Base-by-base conservation (phyloP, 2,113 vertebrate species). In the Microcebus lehilahytsara region DNA sequence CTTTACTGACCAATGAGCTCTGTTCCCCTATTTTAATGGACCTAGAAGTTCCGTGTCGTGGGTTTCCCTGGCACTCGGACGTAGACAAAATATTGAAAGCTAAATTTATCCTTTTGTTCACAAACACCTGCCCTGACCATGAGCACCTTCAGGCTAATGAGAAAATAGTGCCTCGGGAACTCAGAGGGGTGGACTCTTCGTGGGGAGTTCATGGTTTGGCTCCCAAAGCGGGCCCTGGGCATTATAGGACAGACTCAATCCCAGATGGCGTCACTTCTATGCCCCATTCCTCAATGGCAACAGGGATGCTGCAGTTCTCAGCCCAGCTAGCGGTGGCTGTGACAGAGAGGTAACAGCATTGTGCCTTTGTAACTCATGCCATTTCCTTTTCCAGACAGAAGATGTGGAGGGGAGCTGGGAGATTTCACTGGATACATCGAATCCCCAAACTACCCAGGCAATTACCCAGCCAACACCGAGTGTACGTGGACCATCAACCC, bases 401-500 rank as follows among this genome's bases (percentile, higher is more conserved):
- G 99, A 74, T 99, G 99, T 98, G 99, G 99, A 92, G 99, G 99
- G 89, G 99, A 99, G 78, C 99, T 99, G 83, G 99, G 99, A 92
- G 99, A 99, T 75, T 99, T 99, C 98, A 99, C 99, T 1, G 99
- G 99, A 11, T 99, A 99, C 97, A 99, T 99, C 0, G 99, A 99
- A 97, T 99, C 99, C 1, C 99, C 99, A 71, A 99, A 99, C 98
- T 99, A 99, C 81, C 99, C 99, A 0, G 99, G 99, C 85, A 99
- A 99, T 98, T 99, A 99, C 97, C 99, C 99, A 5, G 99, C 99
- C 66, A 99, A 99, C 81, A 98, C 99, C 0, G 99, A 99, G 96
- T 99, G 99, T 95, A 99, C 99, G 0, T 99, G 99, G 99, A 99
- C 98, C 93, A 99, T 99, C 97, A 99, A 99, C 97, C 99, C 99